phyloP scores from a whole-genome alignment of 2,797 vertebrate species.

The Vireo griseus region DNA sequence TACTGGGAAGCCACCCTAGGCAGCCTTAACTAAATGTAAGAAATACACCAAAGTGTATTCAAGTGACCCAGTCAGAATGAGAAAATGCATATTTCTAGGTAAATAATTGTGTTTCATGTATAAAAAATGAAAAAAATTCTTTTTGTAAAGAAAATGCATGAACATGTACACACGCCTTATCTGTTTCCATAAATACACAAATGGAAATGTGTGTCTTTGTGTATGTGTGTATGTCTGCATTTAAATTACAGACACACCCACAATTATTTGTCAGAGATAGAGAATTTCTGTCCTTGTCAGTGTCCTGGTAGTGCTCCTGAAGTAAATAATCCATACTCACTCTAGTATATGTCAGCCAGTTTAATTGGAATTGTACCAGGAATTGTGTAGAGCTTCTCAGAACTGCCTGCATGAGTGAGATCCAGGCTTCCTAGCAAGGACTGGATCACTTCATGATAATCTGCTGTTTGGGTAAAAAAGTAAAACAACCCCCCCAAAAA shows the following conservation, averaged over 20 bases:
- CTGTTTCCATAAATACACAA: background rate
- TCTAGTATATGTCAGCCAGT: background rate
- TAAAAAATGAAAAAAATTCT: background rate
- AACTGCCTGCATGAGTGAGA: fast-evolving
- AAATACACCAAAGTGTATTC: background rate
- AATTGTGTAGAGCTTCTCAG: background rate
- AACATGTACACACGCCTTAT: background rate
- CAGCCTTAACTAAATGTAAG: background rate
- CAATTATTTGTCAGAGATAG: background rate
- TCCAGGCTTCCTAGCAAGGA: background rate
- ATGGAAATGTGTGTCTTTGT: background rate
- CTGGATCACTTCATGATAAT: background rate
- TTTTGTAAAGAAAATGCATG: background rate
- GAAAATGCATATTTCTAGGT: background rate
- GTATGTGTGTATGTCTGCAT: background rate
- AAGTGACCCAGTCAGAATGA: background rate
- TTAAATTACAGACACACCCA: background rate
- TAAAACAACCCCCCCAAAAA: background rate
- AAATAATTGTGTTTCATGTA: background rate
- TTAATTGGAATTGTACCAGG: background rate
- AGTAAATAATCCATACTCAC: background rate
- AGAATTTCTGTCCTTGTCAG: background rate
- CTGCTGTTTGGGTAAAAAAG: background rate
- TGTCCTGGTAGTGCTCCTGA: background rate
- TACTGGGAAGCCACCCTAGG: background rate